Evolutionary conservation across 2,113 vertebrate species (phyloP), one percentile per base, ranked within the genome.

Genomic region (Catharus minimus): DNA sequence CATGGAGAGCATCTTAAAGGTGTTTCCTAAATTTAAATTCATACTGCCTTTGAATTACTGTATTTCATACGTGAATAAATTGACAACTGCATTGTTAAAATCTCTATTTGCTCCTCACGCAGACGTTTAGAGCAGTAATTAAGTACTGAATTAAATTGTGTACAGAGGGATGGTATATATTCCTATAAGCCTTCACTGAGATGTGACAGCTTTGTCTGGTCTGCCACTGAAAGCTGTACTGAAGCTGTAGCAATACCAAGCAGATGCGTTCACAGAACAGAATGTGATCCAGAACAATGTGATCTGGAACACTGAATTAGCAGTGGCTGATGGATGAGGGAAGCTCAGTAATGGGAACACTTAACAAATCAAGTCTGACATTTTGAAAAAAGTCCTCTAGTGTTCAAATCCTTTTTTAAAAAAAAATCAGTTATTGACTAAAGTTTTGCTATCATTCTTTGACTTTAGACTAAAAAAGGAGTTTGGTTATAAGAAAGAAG

Each of bases 51-150:
- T 83, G 36, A 77, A 41, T 74, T 66, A 32, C 15, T 62, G 13
- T 43, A 15, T 89, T 67, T 85, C n/a, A 6, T 39, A 41, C 3
- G 1, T 80, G 47, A 80, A 55, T 36, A 67, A 53, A 60, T 44
- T 75, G 72, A 86, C 82, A 82, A 11, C 28, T 74, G 24, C 33
- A 36, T 69, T 64, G 38, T 79, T 91, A 85, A 89, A 84, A 76
- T 79, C 55, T 12, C 6, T 60, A 2, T 86, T 86, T 93, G 4
- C 24, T 90, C 36, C 53, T 43, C 61, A 74, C 0, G 0, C 32
- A 58, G 46, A 60, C 43, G 52, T 79, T 84, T 72, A 82, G 66
- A 91, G 39, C 36, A 33, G 36, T 85, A 76, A 47, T 80, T 92
- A 82, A 58, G 9, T 50, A 32, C 33, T 79, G 66, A 76, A 61